These are phyloP conservation scores for Fundulus diaphanus DNA, from an alignment of 2,797 vertebrate genomes.

Conservation along the genomic window DNA sequence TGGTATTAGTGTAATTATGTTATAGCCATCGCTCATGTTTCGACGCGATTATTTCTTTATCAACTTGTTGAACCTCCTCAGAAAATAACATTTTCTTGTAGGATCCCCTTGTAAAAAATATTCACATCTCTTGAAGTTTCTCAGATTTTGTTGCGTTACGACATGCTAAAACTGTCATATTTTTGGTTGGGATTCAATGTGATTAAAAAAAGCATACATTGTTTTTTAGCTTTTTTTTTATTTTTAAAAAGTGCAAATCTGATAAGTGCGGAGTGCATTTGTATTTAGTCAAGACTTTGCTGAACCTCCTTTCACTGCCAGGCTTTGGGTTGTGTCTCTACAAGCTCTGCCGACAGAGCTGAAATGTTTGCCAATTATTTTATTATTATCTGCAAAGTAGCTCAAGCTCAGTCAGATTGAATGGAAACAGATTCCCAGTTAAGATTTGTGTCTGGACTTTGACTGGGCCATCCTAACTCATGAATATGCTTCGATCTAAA, in stretches of 20 bases:
- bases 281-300: neutral
- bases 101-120: neutral
- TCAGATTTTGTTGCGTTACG: neutral
- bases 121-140: neutral
- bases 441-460: neutral
- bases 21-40: slow-evolving; percentile 4
- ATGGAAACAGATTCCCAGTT: neutral
- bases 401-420: no score
- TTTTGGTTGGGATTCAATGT: neutral
- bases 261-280: neutral
- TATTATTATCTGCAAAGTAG: no score
- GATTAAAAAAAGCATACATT: neutral
- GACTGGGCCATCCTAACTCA: neutral
- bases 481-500: neutral
- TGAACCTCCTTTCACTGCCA: neutral
- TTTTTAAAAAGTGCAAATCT: neutral
- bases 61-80: slow-evolving; percentile 18
- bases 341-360: neutral
- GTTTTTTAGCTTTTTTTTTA: no score
- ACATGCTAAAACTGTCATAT: neutral
- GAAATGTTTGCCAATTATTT: neutral
- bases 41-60: slow-evolving; percentile 41
- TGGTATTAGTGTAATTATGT: slow-evolving; percentile 29
- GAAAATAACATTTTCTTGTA: slow-evolving; percentile 7
- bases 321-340: neutral